Evolutionary conservation across 2,113 vertebrate genomes (phyloP), one percentile per base, ranked within the genome.

Genomic region (Hippocampus guttulatus): DNA sequence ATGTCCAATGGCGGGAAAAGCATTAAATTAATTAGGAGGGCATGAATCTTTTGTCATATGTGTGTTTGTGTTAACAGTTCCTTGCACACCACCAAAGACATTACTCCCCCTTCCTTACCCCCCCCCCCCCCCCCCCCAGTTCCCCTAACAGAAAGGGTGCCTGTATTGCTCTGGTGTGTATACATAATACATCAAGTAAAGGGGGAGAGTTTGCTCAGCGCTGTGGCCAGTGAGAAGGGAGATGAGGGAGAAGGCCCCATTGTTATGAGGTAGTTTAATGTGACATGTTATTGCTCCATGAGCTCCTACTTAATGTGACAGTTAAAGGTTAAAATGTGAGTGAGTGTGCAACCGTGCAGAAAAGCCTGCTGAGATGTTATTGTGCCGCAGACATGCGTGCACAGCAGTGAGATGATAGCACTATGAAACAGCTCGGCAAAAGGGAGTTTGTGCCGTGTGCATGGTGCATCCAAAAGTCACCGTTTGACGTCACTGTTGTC

Each of bases 241-340:
- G 38, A 58, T 78, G 30, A 77, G 69, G 40, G 52, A 64, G 82
- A 84, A 78, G 74, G 43, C 70, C 57, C 63, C 60, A n/a, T 43
- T 69, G 73, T 81, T 84, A 80, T 88, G 81, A 79, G 71, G 75
- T 73, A 78, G 70, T 84, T 88, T 81, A 80, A 87, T 81, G 77
- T 70, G 81, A 84, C 80, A 78, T 71, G 78, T 67, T 84, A 75
- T 78, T 79, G 67, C 52, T 74, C 70, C 66, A 63, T 78, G 63
- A 49, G 69, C 67, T 51, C 76, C 73, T 69, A 65, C 77, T 69
- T 67, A 74, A 81, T 77, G 72, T 71, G 84, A 85, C 88, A 88
- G 85, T 84, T 90, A 77, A 82, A 85, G 83, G 85, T 82, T 82
- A 78, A 79, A 86, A 81, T 81, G 77, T 85, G 69, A 87, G 78